phyloP scores from a whole-genome alignment of 53 echinoderm and acorn worm genomes.

The Hippasteria phrygiana region DNA sequence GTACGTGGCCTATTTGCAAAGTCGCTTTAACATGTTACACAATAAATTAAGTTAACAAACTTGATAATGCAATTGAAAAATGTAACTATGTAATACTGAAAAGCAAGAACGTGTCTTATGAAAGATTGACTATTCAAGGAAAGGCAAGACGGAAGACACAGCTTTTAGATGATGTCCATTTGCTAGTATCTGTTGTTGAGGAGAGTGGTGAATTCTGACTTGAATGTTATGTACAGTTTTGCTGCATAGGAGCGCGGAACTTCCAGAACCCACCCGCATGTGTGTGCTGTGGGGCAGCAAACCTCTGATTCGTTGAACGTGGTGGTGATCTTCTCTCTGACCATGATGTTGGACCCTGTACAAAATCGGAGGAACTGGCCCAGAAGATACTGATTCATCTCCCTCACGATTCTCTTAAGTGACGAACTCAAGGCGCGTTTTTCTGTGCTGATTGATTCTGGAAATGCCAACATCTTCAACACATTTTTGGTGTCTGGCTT shows the following conservation, averaged over 20 bases:
- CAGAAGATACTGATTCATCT: not conserved
- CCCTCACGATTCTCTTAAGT: slow-evolving; percentile 5
- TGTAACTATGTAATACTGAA: too few relatives aligned
- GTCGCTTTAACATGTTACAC: too few relatives aligned
- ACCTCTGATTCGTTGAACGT: not conserved
- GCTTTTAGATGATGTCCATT: not conserved
- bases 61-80: too few relatives aligned
- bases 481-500: slow-evolving; percentile 23
- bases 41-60: too few relatives aligned
- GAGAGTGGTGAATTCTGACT: not conserved
- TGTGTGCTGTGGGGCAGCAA: slow-evolving; percentile 22
- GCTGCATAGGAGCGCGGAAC: not conserved
- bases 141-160: too few relatives aligned
- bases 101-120: too few relatives aligned
- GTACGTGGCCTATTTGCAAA: too few relatives aligned
- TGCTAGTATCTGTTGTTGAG: not conserved
- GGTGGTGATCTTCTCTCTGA: not conserved
- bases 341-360: not conserved
- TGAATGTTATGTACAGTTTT: not conserved
- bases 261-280: slow-evolving; percentile 21
- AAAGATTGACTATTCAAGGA: too few relatives aligned
- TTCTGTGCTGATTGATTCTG: slow-evolving; percentile 18
- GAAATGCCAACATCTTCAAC: slow-evolving; percentile 16
- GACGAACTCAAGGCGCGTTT: not conserved
- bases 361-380: slow-evolving; percentile 20